These are phyloP conservation scores for Ametastegia equiseti DNA, from an alignment of 2,888 invertebrate species.

Conservation along the genomic window DNA sequence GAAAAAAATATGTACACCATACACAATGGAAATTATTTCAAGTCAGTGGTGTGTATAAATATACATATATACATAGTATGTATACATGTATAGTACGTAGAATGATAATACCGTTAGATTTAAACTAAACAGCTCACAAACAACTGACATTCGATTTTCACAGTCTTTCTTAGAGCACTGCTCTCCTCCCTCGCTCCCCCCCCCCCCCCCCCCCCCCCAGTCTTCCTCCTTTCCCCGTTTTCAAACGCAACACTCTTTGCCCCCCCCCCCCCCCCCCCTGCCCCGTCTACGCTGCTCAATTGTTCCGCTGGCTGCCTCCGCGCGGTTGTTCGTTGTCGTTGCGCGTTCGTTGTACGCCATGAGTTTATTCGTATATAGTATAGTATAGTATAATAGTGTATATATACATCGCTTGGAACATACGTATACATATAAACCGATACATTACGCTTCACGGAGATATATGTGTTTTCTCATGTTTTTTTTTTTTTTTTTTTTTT, in stretches of 20 bases:
- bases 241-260: constrained; percentile 40
- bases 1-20: too few species aligned
- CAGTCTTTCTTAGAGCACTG: constrained; percentile 41
- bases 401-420: too few species aligned
- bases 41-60: neutral
- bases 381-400: neutral
- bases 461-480: neutral
- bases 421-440: neutral
- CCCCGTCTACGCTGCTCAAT: constrained; percentile 37
- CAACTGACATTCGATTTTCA: constrained; percentile 47
- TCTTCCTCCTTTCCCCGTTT: too few species aligned
- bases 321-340: constrained; percentile 42
- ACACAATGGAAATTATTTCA: constrained; percentile 42
- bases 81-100: neutral
- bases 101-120: constrained; percentile 26
- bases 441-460: neutral
- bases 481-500: neutral
- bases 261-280: neutral
- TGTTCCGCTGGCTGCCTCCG: constrained; percentile 47
- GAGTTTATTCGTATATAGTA: constrained; percentile 16
- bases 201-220: constrained; percentile 29
- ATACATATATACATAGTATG: neutral
- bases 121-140: constrained; percentile 39
- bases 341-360: constrained; percentile 34
- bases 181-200: constrained; percentile 32